Base-by-base conservation (phyloP, 2,113 vertebrate species). In the Plestiodon gilberti region DNA sequence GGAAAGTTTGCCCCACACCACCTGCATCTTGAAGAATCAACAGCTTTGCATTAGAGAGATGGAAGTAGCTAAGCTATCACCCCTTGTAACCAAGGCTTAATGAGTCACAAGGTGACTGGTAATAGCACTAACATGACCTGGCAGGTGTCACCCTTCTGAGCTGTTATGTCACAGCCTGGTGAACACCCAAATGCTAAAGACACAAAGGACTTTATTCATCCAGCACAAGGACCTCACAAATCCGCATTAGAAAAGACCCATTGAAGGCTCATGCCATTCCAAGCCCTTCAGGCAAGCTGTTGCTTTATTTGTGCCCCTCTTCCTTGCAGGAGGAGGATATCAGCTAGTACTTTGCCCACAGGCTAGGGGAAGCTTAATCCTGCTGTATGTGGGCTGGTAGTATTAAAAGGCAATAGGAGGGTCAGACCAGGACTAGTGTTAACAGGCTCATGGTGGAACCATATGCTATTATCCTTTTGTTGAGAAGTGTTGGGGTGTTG, bases 121-220 rank as follows among this genome's bases (percentile, higher is more conserved):
- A 73, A 81, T 38, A 77, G 43, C 25, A 40, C 70, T 82, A 69
- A 82, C 59, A 38, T 76, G 71, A 74, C 33, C 61, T 76, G 70
- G 15, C 78, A 81, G 69, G 70, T 74, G 57, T 57, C 59, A 28
- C 59, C 20, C 30, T 62, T 86, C 67, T 75, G 40, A 65, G 59
- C 40, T 55, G 67, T 64, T 81, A 65, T 55, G 43, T 57, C 43
- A 65, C 40, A 75, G 40, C 40, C 14, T 65, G n/a, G n/a, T 38
- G 71, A 40, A 59, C 43, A 62, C n/a, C 35, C 18, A 20, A 73
- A 14, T 38, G 17, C 59, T 40, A 75, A 2, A 62, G 25, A 43
- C 69, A 87, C 40, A 87, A 70, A 35, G 25, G 11, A 23, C 48
- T 76, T 76, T 67, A 76, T 84, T 84, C 40, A 87, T 81, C 40